Evolutionary conservation across 1,140 invertebrate genomes (phyloP), one percentile per base, ranked within the genome.

Genomic region (Euwallacea fornicatus): DNA sequence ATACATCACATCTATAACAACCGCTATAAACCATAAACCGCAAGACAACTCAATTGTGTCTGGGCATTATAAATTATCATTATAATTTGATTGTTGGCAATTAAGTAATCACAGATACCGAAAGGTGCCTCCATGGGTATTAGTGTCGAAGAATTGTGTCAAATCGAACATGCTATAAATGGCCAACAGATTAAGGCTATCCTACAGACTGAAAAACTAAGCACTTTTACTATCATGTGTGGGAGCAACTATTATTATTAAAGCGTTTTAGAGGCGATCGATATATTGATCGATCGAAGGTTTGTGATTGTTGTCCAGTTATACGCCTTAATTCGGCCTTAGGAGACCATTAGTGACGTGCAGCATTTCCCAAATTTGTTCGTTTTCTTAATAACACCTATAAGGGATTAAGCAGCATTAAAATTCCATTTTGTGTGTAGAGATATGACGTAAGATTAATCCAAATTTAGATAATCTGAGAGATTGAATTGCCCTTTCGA

Each of bases 131-230:
- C 21, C 21, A 33, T 33, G 46, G 9, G 55, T 58, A 58, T 58
- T 58, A 58, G 21, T 58, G 55, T 58, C 55, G 21, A 15, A 58
- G 21, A 58, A 58, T 15, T 58, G 55, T 58, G 15, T 58, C 21
- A 33, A 58, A 58, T 21, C 55, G 9, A 58, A 33, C 55, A 58
- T 9, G 55, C 16, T 6, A 58, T 47, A 47, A n/a, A 58, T 15
- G 16, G 21, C n/a, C 6, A 58, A 33, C 55, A 33, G 55, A 58
- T 58, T 58, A 58, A 33, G 55, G 55, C 21, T 58, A 33, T 21
- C 11, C 9, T 58, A 47, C 9, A 47, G 46, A 13, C 46, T 47
- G 46, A 47, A 47, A 47, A 47, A 33, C 21, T 33, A 33, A 33
- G 46, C 46, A 47, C 46, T 47, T 47, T 47, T 47, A 47, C 46